phyloP scores from a whole-genome alignment of 2,113 vertebrate genomes.

The Vulpes ferrilata region DNA sequence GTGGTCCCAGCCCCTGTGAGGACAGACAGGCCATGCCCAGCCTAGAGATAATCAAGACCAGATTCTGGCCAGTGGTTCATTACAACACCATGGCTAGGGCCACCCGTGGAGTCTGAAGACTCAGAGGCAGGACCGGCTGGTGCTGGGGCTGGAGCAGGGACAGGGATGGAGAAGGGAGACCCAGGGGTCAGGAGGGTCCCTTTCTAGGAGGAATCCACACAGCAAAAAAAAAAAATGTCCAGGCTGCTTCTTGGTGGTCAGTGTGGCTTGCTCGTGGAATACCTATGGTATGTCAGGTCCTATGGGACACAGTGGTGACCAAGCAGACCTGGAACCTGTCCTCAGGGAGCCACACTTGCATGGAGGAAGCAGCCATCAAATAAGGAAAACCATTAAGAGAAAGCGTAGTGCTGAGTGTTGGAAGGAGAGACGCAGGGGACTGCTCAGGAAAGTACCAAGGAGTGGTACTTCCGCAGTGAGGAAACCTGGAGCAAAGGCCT shows the following conservation, averaged over 20 bases:
- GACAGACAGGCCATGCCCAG: not conserved
- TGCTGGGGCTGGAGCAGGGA: not conserved
- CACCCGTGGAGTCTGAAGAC: not conserved
- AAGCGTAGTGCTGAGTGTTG: not conserved
- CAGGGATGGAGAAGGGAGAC: rapidly evolving
- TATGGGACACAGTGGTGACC: not conserved
- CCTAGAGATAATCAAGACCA: not conserved
- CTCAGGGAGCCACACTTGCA: not conserved
- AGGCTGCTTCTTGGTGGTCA: not conserved
- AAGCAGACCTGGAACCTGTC: not conserved
- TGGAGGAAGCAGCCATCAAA: not conserved
- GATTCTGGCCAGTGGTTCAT: conserved; percentile 51
- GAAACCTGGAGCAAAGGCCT: not conserved
- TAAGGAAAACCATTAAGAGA: not conserved
- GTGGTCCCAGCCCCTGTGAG: not conserved
- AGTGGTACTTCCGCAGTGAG: not conserved
- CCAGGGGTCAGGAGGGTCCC: not conserved
- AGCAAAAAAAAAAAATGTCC: not conserved
- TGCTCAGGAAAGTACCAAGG: rapidly evolving
- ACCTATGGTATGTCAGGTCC: not conserved
- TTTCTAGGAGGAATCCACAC: not conserved
- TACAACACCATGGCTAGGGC: not conserved
- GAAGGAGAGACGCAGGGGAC: not conserved
- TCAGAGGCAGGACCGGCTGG: not conserved
- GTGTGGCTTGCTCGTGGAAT: not conserved